Conservation (phyloP, 2,888 invertebrate genomes). For the Rotaria sp. region DNA sequence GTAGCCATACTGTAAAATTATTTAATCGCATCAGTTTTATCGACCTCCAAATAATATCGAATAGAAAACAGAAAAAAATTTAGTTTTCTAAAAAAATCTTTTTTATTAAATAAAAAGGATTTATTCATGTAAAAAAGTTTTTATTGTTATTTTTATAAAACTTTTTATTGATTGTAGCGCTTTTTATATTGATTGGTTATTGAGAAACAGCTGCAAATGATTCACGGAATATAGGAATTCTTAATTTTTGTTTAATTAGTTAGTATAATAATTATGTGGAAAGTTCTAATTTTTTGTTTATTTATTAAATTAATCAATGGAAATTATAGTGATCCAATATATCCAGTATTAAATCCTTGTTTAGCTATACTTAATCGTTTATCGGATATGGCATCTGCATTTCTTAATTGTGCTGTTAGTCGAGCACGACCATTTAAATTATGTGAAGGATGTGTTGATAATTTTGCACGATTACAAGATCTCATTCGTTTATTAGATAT, state of each 20-base stretch:
- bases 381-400: neutral
- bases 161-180: neutral
- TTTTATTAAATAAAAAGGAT: neutral
- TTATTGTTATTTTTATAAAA: neutral
- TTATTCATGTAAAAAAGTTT: neutral
- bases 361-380: constrained; percentile 12
- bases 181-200: neutral
- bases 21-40: neutral
- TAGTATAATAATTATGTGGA: neutral
- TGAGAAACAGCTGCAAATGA: neutral
- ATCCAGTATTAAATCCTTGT: constrained; percentile 20
- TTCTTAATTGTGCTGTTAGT: neutral
- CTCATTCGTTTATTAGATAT: neutral
- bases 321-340: neutral
- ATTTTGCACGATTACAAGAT: constrained; percentile 12
- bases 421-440: constrained; percentile 18
- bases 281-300: neutral
- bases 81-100: neutral
- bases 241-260: too few species aligned
- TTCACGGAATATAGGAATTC: neutral
- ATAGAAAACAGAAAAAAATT: neutral
- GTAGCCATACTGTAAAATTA: neutral
- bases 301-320: neutral
- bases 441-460: constrained; percentile 25
- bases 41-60: neutral